Base-by-base conservation (phyloP, 2,113 vertebrate genomes). In the Emydura subglobosa region DNA sequence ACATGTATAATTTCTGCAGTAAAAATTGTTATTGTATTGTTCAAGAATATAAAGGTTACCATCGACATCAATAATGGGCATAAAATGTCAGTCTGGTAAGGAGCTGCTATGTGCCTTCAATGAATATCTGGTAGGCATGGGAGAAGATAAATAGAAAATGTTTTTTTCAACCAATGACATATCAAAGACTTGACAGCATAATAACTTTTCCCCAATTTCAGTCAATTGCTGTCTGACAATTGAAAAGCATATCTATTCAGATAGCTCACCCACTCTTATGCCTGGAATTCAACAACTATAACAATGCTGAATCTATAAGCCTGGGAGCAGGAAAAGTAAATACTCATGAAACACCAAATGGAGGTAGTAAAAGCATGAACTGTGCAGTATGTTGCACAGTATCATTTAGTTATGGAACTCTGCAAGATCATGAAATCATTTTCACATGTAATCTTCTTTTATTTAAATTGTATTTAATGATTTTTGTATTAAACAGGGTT, bases 131-230 rank as follows among this genome's bases (percentile, higher is more conserved):
- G 92, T 27, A 95, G 93, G 78, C 96, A 91, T 5, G 27, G 49
- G 53, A 95, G 93, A 79, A 85, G 93, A 87, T 44, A 79, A 91
- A 78, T 39, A 97, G 51, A 59, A 88, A 79, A 72, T 74, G 49
- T 61, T 87, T 94, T 91, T 95, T 97, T 93, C 85, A 96, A 95
- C 86, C 78, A 94, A 34, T 97, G 86, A 78, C 47, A 93, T 96
- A 85, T 94, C 88, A 95, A 79, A 97, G 51, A 79, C 90, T 95
- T 97, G 93, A 96, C 95, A 97, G 85, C 92, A 94, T 91, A 96
- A 96, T 96, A 16, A 82, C 91, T 95, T 94, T 27, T 87, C 44
- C 82, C 72, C 14, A 54, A 39, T 97, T 97, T 97, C 91, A 97
- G 85, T 95, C 95, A 91, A 31, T 95, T 97, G 79, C 90, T 91